These are phyloP conservation scores for Agrotis clavis DNA, from an alignment of 2,888 invertebrate species.

Conservation along the genomic window DNA sequence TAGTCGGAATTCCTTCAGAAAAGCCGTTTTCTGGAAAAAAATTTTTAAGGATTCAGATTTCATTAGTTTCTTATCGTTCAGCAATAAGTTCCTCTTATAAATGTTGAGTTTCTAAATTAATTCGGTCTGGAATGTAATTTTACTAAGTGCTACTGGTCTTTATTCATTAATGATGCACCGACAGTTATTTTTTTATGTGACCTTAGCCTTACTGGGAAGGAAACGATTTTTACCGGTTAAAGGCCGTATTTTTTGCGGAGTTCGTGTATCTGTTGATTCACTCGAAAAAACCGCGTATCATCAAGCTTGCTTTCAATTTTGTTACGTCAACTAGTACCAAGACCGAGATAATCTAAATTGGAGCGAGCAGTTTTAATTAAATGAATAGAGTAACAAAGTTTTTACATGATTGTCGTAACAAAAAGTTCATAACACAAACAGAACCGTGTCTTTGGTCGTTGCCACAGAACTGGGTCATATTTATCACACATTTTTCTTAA, in stretches of 20 bases:
- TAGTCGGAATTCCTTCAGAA: not conserved
- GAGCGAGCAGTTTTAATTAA: conserved; percentile 35
- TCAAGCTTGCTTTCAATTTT: conserved; percentile 44
- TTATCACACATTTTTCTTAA: conserved; percentile 12
- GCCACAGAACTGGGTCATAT: conserved; percentile 6
- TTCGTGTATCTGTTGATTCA: conserved; percentile 40
- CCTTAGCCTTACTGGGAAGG: conserved; percentile 72
- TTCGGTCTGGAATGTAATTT: conserved; percentile 18
- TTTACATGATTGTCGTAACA: conserved; percentile 6
- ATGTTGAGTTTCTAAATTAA: conserved; percentile 34
- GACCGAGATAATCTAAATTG: conserved; percentile 49
- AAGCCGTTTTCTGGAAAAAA: conserved; percentile 6
- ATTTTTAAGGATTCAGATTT: not conserved
- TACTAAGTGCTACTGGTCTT: conserved; percentile 35
- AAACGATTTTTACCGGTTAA: conserved; percentile 74
- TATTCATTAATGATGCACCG: conserved; percentile 44
- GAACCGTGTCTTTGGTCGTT: conserved; percentile 1
- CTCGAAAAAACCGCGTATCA: conserved; percentile 38
- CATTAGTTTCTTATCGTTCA: conserved; percentile 15
- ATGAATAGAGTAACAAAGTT: conserved; percentile 12
- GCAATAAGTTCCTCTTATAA: conserved; percentile 10
- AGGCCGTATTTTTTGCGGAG: conserved; percentile 66
- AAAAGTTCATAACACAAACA: not conserved
- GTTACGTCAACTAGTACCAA: conserved; percentile 24
- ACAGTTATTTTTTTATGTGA: conserved; percentile 36